Base-by-base conservation (phyloP, 1,140 invertebrate species). In the Musca domestica region DNA sequence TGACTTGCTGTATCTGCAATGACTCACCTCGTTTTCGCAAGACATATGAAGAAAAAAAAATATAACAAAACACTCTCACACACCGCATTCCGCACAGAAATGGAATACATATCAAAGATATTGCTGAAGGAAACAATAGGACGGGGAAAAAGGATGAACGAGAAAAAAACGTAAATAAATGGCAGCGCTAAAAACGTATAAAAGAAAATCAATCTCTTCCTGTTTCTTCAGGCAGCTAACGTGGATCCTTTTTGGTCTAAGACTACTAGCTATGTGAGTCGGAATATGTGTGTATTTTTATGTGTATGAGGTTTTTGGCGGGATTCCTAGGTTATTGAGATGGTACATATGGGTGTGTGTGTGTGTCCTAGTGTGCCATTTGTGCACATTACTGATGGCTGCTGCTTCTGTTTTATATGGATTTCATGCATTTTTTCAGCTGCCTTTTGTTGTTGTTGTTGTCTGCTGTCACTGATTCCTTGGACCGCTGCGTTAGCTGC, bases 141-240 rank as follows among this genome's bases (percentile, higher is more conserved):
- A 48, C 47, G 9, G 47, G 15, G 52, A 17, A 20, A 34, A 61
- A 61, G 34, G 20, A 61, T 10, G 41, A 41, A 2, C 6, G 10
- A 12, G 10, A 41, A 41, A 41, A 2, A 41, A 5, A 41, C 34
- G 10, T 10, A 41, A 41, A 41, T 41, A 41, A 41, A 41, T 41
- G 34, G 34, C 34, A 41, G 10, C 56, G 56, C 56, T 61, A 61
- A 19, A 61, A 61, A 61, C 17, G 56, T 61, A 61, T 41, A 61
- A 61, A 61, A 61, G 56, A 61, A 61, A 61, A 61, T 61, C 56
- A 61, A 61, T 61, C 56, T 61, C 56, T 61, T 61, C 27, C 27
- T 61, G 2, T 61, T 34, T 61, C 34, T 61, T 61, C 20, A 41
- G 34, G 34, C 4, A 41, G 12, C 34, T 41, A 41, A 41, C 34